Percentiles rank a stretch among this genome's conserved stretches.
Evolutionary conservation across 2,888 invertebrate species (phyloP).

Genomic region (Platycnemis pennipes): DNA sequence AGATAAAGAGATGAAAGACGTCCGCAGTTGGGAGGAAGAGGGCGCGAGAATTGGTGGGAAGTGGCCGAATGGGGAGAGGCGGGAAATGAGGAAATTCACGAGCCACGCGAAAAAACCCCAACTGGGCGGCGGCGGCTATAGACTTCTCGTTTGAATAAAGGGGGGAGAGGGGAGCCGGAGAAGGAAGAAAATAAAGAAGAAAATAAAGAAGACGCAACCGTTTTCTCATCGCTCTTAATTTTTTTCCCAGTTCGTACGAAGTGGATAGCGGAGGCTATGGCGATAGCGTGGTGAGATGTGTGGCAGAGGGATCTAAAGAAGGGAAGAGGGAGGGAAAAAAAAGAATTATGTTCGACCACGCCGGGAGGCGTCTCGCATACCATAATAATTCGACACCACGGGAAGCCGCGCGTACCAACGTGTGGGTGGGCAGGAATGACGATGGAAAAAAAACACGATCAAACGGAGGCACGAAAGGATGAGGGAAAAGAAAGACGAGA

Average conservation of each 20-base stretch:
- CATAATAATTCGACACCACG: not conserved
- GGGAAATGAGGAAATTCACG: not conserved
- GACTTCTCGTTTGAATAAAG: not conserved
- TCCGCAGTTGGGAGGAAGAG: not conserved
- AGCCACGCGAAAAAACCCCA: not conserved
- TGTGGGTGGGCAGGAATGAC: not conserved
- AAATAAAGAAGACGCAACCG: too few species aligned
- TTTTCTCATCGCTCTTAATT: too few species aligned
- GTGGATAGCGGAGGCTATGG: too few species aligned
- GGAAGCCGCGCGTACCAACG: not conserved
- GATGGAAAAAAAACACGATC: not conserved
- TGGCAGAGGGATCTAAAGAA: not conserved
- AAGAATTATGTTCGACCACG: conserved; percentile 3
- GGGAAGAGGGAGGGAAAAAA: conserved; percentile 1
- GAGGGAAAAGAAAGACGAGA: not conserved
- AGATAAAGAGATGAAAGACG: not conserved
- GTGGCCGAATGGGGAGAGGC: not conserved
- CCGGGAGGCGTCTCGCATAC: not conserved
- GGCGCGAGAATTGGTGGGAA: not conserved
- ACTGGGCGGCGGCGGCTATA: not conserved
- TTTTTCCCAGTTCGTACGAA: too few species aligned
- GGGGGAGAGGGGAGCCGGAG: not conserved
- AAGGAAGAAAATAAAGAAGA: not conserved
- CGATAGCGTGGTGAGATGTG: not conserved
- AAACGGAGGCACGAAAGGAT: not conserved